Percentiles rank a stretch among this genome's conserved stretches.
Evolutionary conservation across 2,888 invertebrate species (phyloP).

Genomic region (Campoletis raptor): DNA sequence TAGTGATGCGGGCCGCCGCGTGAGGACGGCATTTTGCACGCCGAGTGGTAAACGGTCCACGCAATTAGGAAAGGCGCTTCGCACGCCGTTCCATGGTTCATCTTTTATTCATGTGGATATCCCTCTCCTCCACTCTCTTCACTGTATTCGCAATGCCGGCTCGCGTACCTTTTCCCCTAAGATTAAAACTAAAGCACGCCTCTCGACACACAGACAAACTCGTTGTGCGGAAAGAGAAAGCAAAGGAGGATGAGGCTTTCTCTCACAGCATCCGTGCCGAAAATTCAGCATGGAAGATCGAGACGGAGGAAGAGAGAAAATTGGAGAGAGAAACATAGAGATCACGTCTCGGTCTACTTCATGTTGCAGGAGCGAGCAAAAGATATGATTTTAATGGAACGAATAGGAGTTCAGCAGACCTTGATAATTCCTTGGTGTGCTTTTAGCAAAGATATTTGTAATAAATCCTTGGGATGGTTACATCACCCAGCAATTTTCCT

Average conservation of each 20-base stretch:
- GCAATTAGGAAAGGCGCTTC: slow-evolving; percentile 84
- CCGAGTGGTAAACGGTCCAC: slow-evolving; percentile 81
- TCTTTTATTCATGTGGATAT: slow-evolving; percentile 82
- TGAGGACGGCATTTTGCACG: slow-evolving; percentile 72
- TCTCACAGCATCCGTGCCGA: slow-evolving; percentile 39
- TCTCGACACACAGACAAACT: slow-evolving; percentile 64
- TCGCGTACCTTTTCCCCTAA: slow-evolving; percentile 72
- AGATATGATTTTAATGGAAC: slow-evolving; percentile 65
- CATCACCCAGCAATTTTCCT: slow-evolving; percentile 17
- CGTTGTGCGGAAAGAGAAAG: slow-evolving; percentile 14
- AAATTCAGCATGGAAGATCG: slow-evolving; percentile 49
- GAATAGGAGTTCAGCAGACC: slow-evolving; percentile 56
- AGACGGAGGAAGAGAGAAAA: slow-evolving; percentile 37
- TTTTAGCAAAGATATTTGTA: slow-evolving; percentile 26
- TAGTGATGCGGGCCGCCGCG: slow-evolving; percentile 73
- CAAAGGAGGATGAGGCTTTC: slow-evolving; percentile 18
- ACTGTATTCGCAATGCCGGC: slow-evolving; percentile 56
- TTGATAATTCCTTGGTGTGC: slow-evolving; percentile 54
- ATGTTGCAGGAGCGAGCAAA: slow-evolving; percentile 28
- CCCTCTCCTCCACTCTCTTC: slow-evolving; percentile 60
- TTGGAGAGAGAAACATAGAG: slow-evolving; percentile 1
- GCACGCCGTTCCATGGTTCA: slow-evolving; percentile 80
- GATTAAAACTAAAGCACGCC: slow-evolving; percentile 82
- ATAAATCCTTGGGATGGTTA: slow-evolving; percentile 35
- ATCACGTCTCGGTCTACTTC: slow-evolving; percentile 40